Base-by-base conservation (phyloP, 2,113 vertebrate species). In the Fukomys damarensis region DNA sequence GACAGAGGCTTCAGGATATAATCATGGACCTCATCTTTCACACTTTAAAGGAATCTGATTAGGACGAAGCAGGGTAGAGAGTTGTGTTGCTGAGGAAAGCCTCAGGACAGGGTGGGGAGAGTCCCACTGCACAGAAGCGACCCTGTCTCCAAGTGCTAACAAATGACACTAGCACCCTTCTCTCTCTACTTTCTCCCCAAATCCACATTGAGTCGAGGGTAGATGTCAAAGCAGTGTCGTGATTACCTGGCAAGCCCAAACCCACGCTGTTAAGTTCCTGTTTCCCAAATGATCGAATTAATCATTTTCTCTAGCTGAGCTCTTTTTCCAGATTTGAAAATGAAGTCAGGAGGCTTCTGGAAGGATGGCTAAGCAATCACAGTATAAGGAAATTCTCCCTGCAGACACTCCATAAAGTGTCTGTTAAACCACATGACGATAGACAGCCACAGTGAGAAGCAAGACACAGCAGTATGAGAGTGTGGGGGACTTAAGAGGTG, bases 11-110 rank as follows among this genome's bases (percentile, higher is more conserved):
- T 65, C 86, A 85, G 63, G 70, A 13, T 79, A 41, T 52, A 96
- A 96, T 97, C 94, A 43, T 17, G 16, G 35, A 72, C 85, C 77
- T 66, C 77, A 96, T 96, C 65, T 89, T 93, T 96, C 65, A 46
- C 38, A 84, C 58, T 83, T 83, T 70, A 58, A 80, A 96, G 74
- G 35, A 93, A 91, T 87, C 46, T 89, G 84, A 95, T 94, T 26
- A 84, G 41, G 92, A 54, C 81, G 49, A 97, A 80, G 61, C 22
- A 5, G 5, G 59, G 35, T 46, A 30, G 83, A 58, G 70, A 91
- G 66, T 24, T 76, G 80, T 89, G 95, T 86, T 80, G 61, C 77
- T 86, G 70, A 86, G n/a, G 30, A 0, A 17, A 93, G 46, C 49
- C 94, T 92, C 70, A 93, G 81, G 77, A 70, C 38, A 68, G n/a